Evolutionary conservation across 1,140 invertebrate species (phyloP).

Genomic region (Lerema accius): DNA sequence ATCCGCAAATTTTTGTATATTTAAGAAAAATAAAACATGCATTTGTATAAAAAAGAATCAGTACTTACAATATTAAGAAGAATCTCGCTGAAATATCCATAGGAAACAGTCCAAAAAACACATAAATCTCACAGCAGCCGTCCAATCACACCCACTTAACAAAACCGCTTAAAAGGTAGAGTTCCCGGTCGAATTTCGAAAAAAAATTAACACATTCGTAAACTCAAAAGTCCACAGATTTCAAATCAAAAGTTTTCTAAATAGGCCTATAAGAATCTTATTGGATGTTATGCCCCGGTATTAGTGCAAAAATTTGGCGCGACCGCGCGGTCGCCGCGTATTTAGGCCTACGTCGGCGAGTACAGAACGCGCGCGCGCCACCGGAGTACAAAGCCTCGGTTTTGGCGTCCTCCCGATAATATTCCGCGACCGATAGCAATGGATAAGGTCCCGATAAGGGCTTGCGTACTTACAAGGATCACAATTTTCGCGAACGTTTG

Average conservation of each 20-base stretch:
- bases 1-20: conserved; percentile 6
- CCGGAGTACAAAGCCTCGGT: conserved; percentile 36
- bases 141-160: conserved; percentile 49
- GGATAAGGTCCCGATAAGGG: conserved; percentile 52
- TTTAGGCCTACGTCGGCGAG: conserved; percentile 62
- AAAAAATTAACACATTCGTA: conserved; percentile 51
- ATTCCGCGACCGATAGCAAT: conserved; percentile 44
- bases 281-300: conserved; percentile 50
- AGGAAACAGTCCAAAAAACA: conserved; percentile 38
- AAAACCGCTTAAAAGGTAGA: conserved; percentile 52
- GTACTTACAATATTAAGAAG: conserved; percentile 49
- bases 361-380: conserved; percentile 48
- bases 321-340: conserved; percentile 48
- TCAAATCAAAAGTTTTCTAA: conserved; percentile 45
- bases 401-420: conserved; percentile 44
- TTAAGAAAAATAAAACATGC: conserved; percentile 33
- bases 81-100: conserved; percentile 45
- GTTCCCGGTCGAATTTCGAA: conserved; percentile 29
- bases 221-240: conserved; percentile 40
- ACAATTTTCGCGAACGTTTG: conserved; percentile 33
- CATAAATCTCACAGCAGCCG: conserved; percentile 25
- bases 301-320: conserved; percentile 64
- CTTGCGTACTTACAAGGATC: conserved; percentile 33
- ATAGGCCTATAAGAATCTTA: conserved; percentile 75
- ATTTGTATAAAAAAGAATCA: conserved; percentile 41